Percentiles rank a stretch among this genome's conserved stretches.
phyloP scores from a whole-genome alignment of 2,113 vertebrate genomes.

The Aspiorhynchus laticeps region DNA sequence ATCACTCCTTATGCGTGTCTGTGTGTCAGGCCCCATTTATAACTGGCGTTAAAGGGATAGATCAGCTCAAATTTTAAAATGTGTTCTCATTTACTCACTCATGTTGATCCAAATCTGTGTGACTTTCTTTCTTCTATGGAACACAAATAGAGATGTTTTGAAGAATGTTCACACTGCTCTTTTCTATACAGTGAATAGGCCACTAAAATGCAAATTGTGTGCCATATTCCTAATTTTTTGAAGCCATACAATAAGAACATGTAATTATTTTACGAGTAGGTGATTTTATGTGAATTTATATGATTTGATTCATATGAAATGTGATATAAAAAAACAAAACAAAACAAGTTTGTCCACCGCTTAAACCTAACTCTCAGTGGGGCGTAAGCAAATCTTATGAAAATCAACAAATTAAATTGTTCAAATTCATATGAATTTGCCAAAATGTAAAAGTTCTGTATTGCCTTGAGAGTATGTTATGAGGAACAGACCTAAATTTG shows the following conservation, averaged over 20 bases:
- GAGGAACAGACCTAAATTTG: neutral
- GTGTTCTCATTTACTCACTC: neutral
- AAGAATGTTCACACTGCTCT: neutral
- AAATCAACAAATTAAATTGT: neutral
- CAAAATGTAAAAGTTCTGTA: neutral
- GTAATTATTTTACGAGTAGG: neutral
- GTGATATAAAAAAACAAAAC: neutral
- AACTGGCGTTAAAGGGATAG: neutral
- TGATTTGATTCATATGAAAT: neutral
- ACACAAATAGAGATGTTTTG: neutral
- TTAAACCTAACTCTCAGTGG: neutral
- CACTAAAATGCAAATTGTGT: neutral
- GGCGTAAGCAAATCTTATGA: neutral
- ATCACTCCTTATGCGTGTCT: neutral
- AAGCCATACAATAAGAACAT: neutral
- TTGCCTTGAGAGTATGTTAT: neutral
- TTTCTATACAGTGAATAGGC: neutral
- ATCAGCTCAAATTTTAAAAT: neutral
- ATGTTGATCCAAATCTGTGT: neutral
- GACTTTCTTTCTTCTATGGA: neutral
- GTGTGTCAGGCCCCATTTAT: neutral
- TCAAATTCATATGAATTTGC: neutral
- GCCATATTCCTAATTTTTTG: neutral
- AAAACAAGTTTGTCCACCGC: neutral
- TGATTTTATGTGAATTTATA: neutral